Percentiles rank a stretch among this genome's conserved stretches.
Evolutionary conservation across 2,888 invertebrate genomes (phyloP).

Genomic region (Morinoia aosen): DNA sequence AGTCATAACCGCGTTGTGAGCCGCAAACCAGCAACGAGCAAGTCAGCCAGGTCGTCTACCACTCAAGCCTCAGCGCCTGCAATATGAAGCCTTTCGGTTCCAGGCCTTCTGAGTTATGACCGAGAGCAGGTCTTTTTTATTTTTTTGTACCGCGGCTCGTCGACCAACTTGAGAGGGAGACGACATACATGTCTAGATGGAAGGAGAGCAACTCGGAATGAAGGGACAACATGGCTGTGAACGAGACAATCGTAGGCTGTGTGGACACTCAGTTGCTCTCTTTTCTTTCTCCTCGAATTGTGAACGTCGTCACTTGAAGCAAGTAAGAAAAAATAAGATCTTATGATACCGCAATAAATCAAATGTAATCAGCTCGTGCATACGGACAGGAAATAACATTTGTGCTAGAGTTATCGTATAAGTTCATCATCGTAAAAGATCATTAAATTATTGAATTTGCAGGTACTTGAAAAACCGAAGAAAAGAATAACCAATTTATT

Average conservation of each 20-base stretch:
- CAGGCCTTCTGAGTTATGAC: slow-evolving; percentile 52
- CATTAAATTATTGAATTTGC: not conserved
- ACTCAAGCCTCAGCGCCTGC: slow-evolving; percentile 45
- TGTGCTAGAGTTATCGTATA: not conserved
- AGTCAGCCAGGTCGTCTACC: slow-evolving; percentile 39
- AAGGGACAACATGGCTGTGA: not conserved
- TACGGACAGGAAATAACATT: not conserved
- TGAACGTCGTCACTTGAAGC: not conserved
- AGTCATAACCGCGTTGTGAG: not conserved
- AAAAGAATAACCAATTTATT: not conserved
- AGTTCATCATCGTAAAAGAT: not conserved
- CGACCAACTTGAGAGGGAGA: slow-evolving; percentile 48
- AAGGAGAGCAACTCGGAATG: slow-evolving; percentile 45
- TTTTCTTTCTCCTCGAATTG: not conserved
- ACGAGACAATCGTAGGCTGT: slow-evolving; percentile 41
- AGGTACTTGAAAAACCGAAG: not conserved
- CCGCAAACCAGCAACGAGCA: not conserved
- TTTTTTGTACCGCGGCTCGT: slow-evolving; percentile 41
- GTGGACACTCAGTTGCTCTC: slow-evolving; percentile 22
- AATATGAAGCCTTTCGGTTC: slow-evolving; percentile 53
- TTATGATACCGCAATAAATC: not conserved
- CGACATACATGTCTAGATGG: slow-evolving; percentile 51
- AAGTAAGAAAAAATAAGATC: not conserved
- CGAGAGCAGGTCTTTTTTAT: slow-evolving; percentile 30
- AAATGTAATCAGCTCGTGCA: not conserved